These are phyloP conservation scores for Harpegnathos saltator DNA, from an alignment of 1,140 invertebrate genomes.

Conservation along the genomic window DNA sequence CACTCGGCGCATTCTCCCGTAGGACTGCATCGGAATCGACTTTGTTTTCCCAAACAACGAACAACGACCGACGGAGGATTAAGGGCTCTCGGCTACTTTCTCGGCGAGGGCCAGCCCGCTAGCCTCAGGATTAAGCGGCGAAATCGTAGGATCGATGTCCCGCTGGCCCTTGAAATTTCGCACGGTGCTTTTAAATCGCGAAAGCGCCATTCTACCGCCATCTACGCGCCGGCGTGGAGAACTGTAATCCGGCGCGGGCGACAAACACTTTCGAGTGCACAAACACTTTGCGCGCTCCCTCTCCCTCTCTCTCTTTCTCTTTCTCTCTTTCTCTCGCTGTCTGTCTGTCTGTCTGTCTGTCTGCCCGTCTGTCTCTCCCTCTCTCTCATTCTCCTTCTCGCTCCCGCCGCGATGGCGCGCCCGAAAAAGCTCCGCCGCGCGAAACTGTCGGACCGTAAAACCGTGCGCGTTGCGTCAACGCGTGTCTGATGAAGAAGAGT, in stretches of 20 bases:
- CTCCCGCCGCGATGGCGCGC: conserved; percentile 25
- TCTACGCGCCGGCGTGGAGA: conserved; percentile 72
- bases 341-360: too few relatives aligned
- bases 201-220: conserved; percentile 74
- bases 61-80: conserved; percentile 28
- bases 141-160: conserved; percentile 27
- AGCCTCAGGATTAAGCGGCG: conserved; percentile 21
- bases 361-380: background rate
- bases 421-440: conserved; percentile 33
- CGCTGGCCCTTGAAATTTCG: conserved; percentile 38
- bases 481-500: background rate
- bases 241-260: conserved; percentile 68
- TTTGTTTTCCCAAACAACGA: conserved; percentile 37
- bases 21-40: background rate
- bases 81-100: conserved; percentile 24
- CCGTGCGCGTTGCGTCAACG: conserved; percentile 18
- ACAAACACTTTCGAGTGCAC: conserved; percentile 55
- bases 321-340: background rate
- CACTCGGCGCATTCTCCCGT: background rate
- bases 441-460: conserved; percentile 41
- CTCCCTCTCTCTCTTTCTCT: conserved; percentile 38
- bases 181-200: conserved; percentile 64
- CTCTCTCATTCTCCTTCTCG: conserved; percentile 5
- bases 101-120: conserved; percentile 17
- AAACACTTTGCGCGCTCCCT: conserved; percentile 46